A percentile compares a stretch with the other conserved stretches of the same genome.
These are phyloP conservation scores for Malacoctenus gilli DNA, from an alignment of 2,797 vertebrate genomes.

Conservation along the genomic window DNA sequence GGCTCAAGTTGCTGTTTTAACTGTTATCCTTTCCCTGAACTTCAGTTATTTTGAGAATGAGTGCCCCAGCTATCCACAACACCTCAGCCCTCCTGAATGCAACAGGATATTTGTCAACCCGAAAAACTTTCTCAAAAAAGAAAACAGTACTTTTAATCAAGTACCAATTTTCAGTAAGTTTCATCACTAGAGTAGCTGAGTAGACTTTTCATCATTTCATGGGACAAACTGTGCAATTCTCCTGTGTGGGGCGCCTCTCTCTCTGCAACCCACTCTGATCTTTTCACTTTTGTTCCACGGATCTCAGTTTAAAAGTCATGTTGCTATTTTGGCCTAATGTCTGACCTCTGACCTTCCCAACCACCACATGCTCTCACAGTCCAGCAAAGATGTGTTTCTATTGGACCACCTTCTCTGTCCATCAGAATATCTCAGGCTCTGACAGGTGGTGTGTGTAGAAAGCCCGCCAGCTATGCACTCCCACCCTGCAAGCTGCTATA, in stretches of 20 bases:
- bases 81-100: too few relatives aligned
- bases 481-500: slow-evolving; percentile 71
- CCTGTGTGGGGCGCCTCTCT: slow-evolving; percentile 10
- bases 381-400: slow-evolving; percentile 19
- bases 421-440: slow-evolving; percentile 45
- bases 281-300: slow-evolving; percentile 77
- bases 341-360: slow-evolving; percentile 83
- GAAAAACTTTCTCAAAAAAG: too few relatives aligned
- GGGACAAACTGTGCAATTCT: too few relatives aligned
- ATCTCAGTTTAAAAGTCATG: slow-evolving; percentile 86
- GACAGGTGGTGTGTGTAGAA: slow-evolving; percentile 63
- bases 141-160: too few relatives aligned
- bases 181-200: too few relatives aligned
- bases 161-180: too few relatives aligned
- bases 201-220: too few relatives aligned
- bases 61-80: too few relatives aligned
- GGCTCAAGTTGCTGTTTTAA: too few relatives aligned
- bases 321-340: slow-evolving; percentile 83
- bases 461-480: slow-evolving; percentile 35
- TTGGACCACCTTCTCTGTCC: slow-evolving; percentile 59
- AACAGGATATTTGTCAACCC: too few relatives aligned
- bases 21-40: too few relatives aligned
- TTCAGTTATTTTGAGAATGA: too few relatives aligned
- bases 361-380: slow-evolving; percentile 35
- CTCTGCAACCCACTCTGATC: slow-evolving; percentile 67